Percentiles rank a stretch among this genome's conserved stretches.
Evolutionary conservation across 2,888 invertebrate species (phyloP).

Genomic region (Melanophora roralis): DNA sequence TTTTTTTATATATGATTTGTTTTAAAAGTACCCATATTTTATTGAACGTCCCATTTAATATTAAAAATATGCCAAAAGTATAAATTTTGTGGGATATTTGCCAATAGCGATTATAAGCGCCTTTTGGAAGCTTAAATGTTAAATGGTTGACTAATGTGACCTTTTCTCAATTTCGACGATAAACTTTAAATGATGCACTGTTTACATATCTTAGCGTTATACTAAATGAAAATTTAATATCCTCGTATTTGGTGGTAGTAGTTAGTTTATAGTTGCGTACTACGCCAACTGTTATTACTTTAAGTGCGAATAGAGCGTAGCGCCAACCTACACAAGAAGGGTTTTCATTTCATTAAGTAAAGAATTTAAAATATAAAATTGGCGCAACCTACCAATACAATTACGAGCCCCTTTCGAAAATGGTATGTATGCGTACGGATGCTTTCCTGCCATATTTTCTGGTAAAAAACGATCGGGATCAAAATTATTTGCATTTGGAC

Average conservation of each 20-base stretch:
- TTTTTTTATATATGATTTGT: no score
- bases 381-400: slow-evolving; percentile 65
- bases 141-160: no score
- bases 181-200: slow-evolving; percentile 57
- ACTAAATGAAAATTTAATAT: slow-evolving; percentile 47
- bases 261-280: slow-evolving; percentile 62
- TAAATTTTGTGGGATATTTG: no score
- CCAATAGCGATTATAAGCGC: no score
- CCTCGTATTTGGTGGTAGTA: slow-evolving; percentile 56
- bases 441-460: slow-evolving; percentile 59
- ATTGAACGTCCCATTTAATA: no score
- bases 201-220: slow-evolving; percentile 50
- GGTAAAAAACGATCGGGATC: slow-evolving; percentile 67
- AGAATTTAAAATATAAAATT: neutral
- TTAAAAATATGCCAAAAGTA: no score
- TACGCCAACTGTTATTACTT: slow-evolving; percentile 52
- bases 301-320: slow-evolving; percentile 62
- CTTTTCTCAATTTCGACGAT: neutral
- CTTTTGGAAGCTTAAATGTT: no score
- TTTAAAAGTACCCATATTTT: no score
- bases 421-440: slow-evolving; percentile 67
- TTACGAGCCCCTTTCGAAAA: slow-evolving; percentile 68
- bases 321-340: slow-evolving; percentile 62
- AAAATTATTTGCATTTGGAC: slow-evolving; percentile 64
- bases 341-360: no score